Evolutionary conservation across 2,797 vertebrate species (phyloP), one percentile per base, ranked within the genome.

Genomic region (Anisognathus igniventris): DNA sequence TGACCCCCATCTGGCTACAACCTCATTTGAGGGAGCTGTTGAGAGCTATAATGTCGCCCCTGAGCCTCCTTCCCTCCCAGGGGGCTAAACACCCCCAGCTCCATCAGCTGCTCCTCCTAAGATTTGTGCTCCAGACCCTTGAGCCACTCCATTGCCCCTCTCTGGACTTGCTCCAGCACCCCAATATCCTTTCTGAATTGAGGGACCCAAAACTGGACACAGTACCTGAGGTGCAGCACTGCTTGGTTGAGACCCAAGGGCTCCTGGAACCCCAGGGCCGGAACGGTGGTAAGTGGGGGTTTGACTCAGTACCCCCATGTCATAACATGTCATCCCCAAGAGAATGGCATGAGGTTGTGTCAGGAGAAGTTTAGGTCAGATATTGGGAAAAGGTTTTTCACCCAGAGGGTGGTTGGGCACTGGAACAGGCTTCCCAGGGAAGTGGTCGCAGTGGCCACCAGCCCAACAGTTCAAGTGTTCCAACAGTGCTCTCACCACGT

Each of bases 281-380:
- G 44, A 28, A 18, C 8, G 6, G 48, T 7, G 27, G 10, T 9
- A 0, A 1, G 14, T 2, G 12, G 3, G 13, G 4, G 2, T 4
- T 19, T 17, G 37, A 2, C 14, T 30, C 5, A 11, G 18, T 30
- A 14, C 3, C 28, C 8, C 28, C 3, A 0, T 5, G 56, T 22
- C 30, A 14, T 30, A 50, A 30, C 24, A 7, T 5, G 12, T 31
- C 44, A 27, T 14, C 11, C 24, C 21, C 12, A 2, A 28, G 25
- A 45, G 51, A 64, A 64, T 19, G 37, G 57, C 17, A 7, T 12
- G 10, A 58, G 14, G 7, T 18, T 51, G 18, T 58, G 57, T 40
- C 37, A 21, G 31, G 39, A 25, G 30, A 58, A 11, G 25, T 23
- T 21, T 65, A 35, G 18, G 5, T 40, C 33, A 8, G 13, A 17